Base-by-base conservation (phyloP, 2,113 vertebrate genomes). In the Heteronetta atricapilla region DNA sequence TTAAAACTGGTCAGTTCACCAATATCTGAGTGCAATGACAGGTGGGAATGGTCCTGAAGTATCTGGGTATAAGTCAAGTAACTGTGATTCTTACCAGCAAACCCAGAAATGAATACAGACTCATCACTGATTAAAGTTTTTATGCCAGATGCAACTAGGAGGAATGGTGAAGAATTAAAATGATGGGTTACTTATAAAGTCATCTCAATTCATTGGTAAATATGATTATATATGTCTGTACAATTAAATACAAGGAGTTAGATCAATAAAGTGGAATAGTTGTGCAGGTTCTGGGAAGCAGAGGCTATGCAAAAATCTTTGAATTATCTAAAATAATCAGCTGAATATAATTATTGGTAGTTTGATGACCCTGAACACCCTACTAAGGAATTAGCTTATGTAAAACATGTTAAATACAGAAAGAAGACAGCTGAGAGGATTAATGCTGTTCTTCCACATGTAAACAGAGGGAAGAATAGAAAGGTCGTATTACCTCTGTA, bases 401-500 rank as follows among this genome's bases (percentile, higher is more conserved):
- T 90, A 89, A 92, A 95, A 75, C 21, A 20, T 0, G 0, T 84
- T 82, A 84, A 94, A 78, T 42, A 79, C 50, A 64, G 25, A 75
- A 84, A 74, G 6, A 70, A 34, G 52, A 75, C 28, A 75, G 46
- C 31, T 92, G 84, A 81, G 84, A 89, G 70, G 56, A 79, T 89
- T 87, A 93, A 85, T 85, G 48, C n/a, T 76, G n/a, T 42, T 89
- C 66, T 78, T 91, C 66, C 52, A 29, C 3, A 1, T 85, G 78
- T 93, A 95, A 95, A 96, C 52, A 96, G 69, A 84, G 86, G 66
- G 75, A 23, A 75, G 78, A 89, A 87, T 26, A 42, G 70, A 95
- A 96, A 96, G 87, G 89, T 89, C 78, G 60, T 64, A 64, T 86
- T 89, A 68, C 60, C 48, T 94, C 60, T 78, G 28, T 48, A 82